Evolutionary conservation across 2,888 invertebrate species (phyloP), one percentile per base, ranked within the genome.

Genomic region (Cephus sareptanus): DNA sequence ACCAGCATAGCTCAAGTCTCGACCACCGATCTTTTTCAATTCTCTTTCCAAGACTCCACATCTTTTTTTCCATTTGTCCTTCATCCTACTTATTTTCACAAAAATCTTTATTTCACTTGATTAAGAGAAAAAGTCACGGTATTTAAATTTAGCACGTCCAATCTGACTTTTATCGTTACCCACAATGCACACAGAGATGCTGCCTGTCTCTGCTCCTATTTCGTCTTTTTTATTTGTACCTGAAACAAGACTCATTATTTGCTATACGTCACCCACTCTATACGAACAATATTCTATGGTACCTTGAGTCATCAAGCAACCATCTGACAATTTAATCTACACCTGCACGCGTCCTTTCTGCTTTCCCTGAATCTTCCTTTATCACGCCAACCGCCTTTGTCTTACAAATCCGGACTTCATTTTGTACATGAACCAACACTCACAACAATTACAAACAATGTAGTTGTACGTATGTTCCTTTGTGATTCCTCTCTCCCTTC

Each of bases 201-300:
- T 40, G 40, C 33, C 33, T 23, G 34, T 75, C 3, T 30, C 23
- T 12, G 11, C 11, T n/a, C 1, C 56, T 15, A 30, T n/a, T 34
- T 3, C 15, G 2, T 31, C 4, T 69, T 70, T 35, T 69, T n/a
- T 34, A 30, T 35, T 23, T 37, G 34, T 30, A 70, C 71, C 15
- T n/a, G 31, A 4, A 70, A 69, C 37, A 40, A 71, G 70, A 70
- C 40, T 56, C 40, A 76, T 76, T 69, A 76, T 76, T 79, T 76
- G 56, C 68, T 68, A 34, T n/a, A 77, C 40, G 71, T 77, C 75
- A 33, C 34, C 56, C 76, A 75, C 69, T 35, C 70, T 77, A 69
- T 76, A 77, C 68, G 68, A 73, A 74, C 75, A 79, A 74, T 76
- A 75, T 77, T 77, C 75, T 56, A 37, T 35, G 70, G 75, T 40